Percentiles rank a stretch among this genome's conserved stretches.
phyloP scores from a whole-genome alignment of 2,888 invertebrate genomes.

The Toxonevra muliebris region DNA sequence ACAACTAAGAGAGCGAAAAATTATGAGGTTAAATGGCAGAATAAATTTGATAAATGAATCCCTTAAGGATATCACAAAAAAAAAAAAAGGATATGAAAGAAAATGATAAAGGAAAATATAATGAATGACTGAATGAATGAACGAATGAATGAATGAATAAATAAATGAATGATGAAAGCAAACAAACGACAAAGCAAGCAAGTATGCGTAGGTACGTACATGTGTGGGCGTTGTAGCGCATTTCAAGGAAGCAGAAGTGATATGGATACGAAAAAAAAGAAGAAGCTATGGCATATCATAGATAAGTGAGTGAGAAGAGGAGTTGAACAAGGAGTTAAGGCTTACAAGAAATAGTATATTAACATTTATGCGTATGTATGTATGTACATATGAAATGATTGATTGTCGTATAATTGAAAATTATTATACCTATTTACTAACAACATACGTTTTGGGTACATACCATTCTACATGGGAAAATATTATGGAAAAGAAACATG shows the following conservation, averaged over 20 bases:
- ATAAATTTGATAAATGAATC: conserved; percentile 52
- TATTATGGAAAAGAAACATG: no score
- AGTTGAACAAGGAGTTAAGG: conserved; percentile 21
- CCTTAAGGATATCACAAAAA: conserved; percentile 23
- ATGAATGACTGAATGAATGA: background rate
- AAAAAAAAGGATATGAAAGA: conserved; percentile 10
- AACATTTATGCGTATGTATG: background rate
- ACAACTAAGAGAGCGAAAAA: background rate
- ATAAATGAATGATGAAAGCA: conserved; percentile 14
- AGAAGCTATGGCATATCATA: background rate
- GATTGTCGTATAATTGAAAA: conserved; percentile 51
- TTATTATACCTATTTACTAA: conserved; percentile 45
- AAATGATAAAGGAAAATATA: conserved; percentile 25
- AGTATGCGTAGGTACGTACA: background rate
- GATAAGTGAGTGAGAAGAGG: background rate
- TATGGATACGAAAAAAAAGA: background rate
- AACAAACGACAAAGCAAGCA: background rate
- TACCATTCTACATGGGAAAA: no score
- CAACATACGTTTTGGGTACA: no score
- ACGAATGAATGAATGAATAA: conserved; percentile 3
- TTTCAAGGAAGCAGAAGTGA: no score
- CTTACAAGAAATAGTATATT: conserved; percentile 12
- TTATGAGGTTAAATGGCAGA: conserved; percentile 50
- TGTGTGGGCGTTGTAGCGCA: background rate
- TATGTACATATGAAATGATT: conserved; percentile 3